Base-by-base conservation (phyloP, 1,140 invertebrate genomes). In the Armadillidium nasatum region DNA sequence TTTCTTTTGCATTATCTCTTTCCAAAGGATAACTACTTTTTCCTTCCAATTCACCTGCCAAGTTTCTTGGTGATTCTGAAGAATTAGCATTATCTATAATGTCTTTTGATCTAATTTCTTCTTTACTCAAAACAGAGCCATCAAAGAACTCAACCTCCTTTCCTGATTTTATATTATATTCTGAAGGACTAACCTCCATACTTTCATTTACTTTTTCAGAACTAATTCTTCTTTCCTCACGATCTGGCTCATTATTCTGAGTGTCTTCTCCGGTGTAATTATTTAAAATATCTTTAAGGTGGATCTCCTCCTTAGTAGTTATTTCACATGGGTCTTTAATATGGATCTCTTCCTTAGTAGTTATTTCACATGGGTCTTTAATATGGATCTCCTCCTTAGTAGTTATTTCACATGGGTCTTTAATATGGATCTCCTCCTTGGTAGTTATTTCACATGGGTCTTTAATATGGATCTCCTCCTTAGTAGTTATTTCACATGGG, bases 341-440 rank as follows among this genome's bases (percentile, higher is more conserved):
- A 54, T n/a, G n/a, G n/a, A n/a, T 93, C 19, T 91, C 93, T 87
- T 95, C 93, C 9, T 95, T 95, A 85, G 98, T 94, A 76, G 96
- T 89, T 78, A 97, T 33, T 33, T 33, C 33, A 33, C 6, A 1
- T 33, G 1, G 33, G 33, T 33, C 91, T 84, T 91, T 92, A 75
- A 90, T 89, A 54, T n/a, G n/a, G n/a, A n/a, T 93, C 19, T 91
- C 93, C 87, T 95, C 93, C 9, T 95, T 95, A 85, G 98, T 94
- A 76, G 96, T 89, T 78, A 97, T 33, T 33, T 33, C 33, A 33
- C 6, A 1, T 33, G 1, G 33, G 33, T 33, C 91, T 84, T 91
- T 92, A 75, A 90, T 89, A 54, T n/a, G n/a, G n/a, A n/a, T 93
- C 19, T 91, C 93, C 87, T 95, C 93, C 9, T 95, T 95, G 85